Conservation (phyloP, 1,140 invertebrate species). For the Ceratina calcarata region DNA sequence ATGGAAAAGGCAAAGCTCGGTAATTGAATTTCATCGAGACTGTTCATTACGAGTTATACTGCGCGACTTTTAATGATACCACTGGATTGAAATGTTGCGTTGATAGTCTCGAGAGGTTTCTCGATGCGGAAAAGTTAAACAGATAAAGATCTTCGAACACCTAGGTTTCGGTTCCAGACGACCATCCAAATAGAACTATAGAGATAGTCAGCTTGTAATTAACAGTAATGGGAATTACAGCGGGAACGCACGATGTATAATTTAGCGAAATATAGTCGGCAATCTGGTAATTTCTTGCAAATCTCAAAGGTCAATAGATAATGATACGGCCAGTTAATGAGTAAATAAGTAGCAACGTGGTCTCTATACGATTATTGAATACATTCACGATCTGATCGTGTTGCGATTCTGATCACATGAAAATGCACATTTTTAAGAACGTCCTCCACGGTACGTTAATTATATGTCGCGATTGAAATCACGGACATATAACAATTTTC, state of each 20-base stretch:
- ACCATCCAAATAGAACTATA: not conserved
- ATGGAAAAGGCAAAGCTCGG: no score
- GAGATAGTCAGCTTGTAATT: conserved; percentile 11
- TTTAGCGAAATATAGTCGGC: conserved; percentile 11
- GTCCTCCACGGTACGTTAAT: not conserved
- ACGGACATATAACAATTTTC: not conserved
- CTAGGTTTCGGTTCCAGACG: not conserved
- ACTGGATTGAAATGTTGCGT: not conserved
- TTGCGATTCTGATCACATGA: not conserved
- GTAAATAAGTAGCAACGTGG: conserved; percentile 1
- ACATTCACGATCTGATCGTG: not conserved
- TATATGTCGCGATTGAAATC: not conserved
- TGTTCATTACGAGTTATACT: not conserved
- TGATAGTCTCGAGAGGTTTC: not conserved
- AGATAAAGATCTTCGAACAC: not conserved
- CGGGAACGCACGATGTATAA: conserved; percentile 24
- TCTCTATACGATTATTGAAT: not conserved
- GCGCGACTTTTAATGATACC: not conserved
- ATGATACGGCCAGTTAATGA: conserved; percentile 13
- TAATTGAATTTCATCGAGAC: not conserved
- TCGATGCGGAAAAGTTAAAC: not conserved
- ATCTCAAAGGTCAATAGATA: conserved; percentile 34
- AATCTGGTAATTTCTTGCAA: not conserved
- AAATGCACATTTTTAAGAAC: not conserved
- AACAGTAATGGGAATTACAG: conserved; percentile 23